Evolutionary conservation across 2,797 vertebrate species (phyloP).

Genomic region (Enteromius treurensis): DNA sequence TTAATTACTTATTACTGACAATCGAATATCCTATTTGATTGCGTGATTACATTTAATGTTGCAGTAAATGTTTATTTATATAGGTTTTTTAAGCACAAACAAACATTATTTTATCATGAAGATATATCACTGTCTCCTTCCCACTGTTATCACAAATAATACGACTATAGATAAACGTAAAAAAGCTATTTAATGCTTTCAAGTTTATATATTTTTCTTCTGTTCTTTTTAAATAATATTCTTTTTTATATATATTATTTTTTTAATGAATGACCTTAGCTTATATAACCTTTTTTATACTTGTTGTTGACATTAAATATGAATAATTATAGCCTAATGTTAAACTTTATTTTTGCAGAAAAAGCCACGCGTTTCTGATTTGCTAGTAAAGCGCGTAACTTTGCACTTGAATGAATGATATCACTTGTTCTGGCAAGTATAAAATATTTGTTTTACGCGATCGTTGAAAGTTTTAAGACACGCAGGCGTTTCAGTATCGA

Average conservation of each 20-base stretch:
- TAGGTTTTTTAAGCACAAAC: background rate
- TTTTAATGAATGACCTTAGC: background rate
- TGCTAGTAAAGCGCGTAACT: background rate
- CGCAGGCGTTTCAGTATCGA: background rate
- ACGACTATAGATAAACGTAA: background rate
- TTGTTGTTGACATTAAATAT: background rate
- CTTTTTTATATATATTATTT: too few relatives aligned
- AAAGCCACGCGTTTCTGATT: too few relatives aligned
- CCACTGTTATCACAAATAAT: background rate
- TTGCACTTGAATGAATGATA: background rate
- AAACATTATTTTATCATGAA: background rate
- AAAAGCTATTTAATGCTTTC: background rate
- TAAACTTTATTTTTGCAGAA: background rate
- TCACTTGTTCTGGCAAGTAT: slow-evolving; percentile 23
- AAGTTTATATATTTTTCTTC: too few relatives aligned
- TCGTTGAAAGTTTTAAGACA: slow-evolving; percentile 11
- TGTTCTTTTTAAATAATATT: too few relatives aligned
- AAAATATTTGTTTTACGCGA: background rate
- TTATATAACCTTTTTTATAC: background rate
- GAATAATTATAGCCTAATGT: background rate
- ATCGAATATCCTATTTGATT: background rate
- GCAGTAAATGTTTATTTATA: background rate
- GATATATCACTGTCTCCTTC: background rate
- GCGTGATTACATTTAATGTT: background rate
- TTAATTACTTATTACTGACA: background rate